Evolutionary conservation across 1,140 invertebrate genomes (phyloP), one percentile per base, ranked within the genome.

Genomic region (Cheumatopsyche charites): DNA sequence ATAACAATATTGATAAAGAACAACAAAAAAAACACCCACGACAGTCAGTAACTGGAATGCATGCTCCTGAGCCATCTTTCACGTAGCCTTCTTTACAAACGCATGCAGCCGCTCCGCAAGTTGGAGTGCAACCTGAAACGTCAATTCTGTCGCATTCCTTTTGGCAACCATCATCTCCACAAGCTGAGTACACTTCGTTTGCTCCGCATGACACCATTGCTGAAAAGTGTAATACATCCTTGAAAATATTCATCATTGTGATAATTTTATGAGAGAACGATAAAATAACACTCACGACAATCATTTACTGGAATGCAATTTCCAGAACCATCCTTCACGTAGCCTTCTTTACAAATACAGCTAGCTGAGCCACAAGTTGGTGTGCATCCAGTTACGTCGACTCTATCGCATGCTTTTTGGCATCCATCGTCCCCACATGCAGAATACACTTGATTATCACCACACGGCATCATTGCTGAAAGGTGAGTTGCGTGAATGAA

Each of bases 81-180:
- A 58, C 21, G 4, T 25, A 58, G 12, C 55, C 55, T 23, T 5
- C 12, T 58, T 3, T 2, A 26, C 55, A 58, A 25, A 58, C 21
- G 12, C 55, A 58, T 13, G n/a, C 36, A 21, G 21, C 55, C 9
- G 19, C 21, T 21, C 3, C n/a, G 11, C 19, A 58, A 52, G 19
- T 17, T 17, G 47, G 47, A 17, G 9, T 52, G 15, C 47, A 52
- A 1, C 4, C 15, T 11, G 47, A 17, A 6, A 17, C 15, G 15
- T 17, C 47, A 7, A 52, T 17, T 17, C 47, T 52, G 7, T 52
- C 19, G 7, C 47, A 52, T 17, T n/a, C 25, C 21, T 17, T 19
- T 58, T 58, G 21, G 25, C 55, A 58, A 7, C 55, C 55, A 25
- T 58, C 55, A 25, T 58, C 13, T 7, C 55, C 55, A 19, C 55